phyloP scores from a whole-genome alignment of 2,888 invertebrate species.

The Cyaniris semiargus region DNA sequence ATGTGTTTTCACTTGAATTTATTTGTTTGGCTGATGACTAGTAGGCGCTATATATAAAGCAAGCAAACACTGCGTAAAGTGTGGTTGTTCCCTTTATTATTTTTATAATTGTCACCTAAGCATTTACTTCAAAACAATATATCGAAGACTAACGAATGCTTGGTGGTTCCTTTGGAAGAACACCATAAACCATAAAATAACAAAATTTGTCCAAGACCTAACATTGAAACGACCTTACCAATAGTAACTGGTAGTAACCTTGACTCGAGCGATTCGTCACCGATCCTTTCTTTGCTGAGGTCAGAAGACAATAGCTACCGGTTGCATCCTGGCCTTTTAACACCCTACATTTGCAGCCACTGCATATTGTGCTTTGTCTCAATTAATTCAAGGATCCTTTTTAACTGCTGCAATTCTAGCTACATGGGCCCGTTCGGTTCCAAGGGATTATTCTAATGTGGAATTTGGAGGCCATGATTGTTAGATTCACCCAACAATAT shows the following conservation, averaged over 20 bases:
- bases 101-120: neutral
- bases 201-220: constrained; percentile 33
- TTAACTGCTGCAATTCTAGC: constrained; percentile 30
- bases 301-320: constrained; percentile 65
- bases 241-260: constrained; percentile 61
- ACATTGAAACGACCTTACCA: constrained; percentile 38
- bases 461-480: constrained; percentile 76
- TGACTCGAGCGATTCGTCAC: constrained; percentile 67
- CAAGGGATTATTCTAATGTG: constrained; percentile 65
- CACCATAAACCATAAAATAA: neutral
- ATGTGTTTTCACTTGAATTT: neutral
- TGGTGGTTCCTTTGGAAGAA: constrained; percentile 11
- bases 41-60: constrained; percentile 40
- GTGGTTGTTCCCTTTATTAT: constrained; percentile 33
- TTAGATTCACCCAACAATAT: constrained; percentile 66
- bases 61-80: constrained; percentile 38
- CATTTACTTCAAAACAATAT: too few species aligned
- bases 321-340: constrained; percentile 66
- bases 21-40: constrained; percentile 4
- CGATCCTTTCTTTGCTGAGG: constrained; percentile 72
- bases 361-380: constrained; percentile 40
- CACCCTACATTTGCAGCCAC: constrained; percentile 39
- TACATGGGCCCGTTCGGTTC: constrained; percentile 48
- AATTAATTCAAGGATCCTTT: constrained; percentile 39
- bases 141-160: neutral